Evolutionary conservation across 2,113 vertebrate species (phyloP).

Genomic region (Gallinago media): DNA sequence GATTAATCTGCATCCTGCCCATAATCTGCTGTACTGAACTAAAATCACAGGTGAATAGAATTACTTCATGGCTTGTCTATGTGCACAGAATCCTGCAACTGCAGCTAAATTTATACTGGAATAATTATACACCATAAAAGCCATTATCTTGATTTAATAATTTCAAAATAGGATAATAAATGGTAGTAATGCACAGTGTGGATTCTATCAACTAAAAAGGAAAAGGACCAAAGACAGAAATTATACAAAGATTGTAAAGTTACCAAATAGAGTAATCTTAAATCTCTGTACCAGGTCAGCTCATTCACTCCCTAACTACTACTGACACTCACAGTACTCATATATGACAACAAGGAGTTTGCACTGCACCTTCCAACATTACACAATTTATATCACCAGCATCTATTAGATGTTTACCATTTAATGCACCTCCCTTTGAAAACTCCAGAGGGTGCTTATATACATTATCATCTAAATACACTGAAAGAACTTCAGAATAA

Average conservation of each 20-base stretch:
- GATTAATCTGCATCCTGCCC: not conserved
- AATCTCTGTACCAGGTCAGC: not conserved
- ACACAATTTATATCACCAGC: not conserved
- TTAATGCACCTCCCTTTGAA: not conserved
- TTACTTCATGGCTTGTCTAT: not conserved
- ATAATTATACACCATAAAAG: not conserved
- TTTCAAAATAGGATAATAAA: not conserved
- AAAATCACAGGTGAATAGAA: not conserved
- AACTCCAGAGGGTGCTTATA: not conserved
- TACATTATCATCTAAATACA: not conserved
- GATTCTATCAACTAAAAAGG: not conserved
- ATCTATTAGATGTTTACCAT: not conserved
- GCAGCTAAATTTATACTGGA: not conserved
- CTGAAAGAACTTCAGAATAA: not conserved
- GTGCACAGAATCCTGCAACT: not conserved
- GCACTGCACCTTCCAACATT: not conserved
- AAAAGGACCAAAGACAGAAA: not conserved
- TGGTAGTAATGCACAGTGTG: not conserved
- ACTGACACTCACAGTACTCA: not conserved
- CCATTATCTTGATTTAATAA: not conserved
- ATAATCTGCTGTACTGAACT: not conserved
- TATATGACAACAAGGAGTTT: not conserved
- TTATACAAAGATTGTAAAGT: fast-evolving
- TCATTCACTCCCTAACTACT: not conserved
- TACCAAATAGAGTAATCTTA: not conserved